Base-by-base conservation (phyloP, 2,797 vertebrate species). In the Gorsachius magnificus region DNA sequence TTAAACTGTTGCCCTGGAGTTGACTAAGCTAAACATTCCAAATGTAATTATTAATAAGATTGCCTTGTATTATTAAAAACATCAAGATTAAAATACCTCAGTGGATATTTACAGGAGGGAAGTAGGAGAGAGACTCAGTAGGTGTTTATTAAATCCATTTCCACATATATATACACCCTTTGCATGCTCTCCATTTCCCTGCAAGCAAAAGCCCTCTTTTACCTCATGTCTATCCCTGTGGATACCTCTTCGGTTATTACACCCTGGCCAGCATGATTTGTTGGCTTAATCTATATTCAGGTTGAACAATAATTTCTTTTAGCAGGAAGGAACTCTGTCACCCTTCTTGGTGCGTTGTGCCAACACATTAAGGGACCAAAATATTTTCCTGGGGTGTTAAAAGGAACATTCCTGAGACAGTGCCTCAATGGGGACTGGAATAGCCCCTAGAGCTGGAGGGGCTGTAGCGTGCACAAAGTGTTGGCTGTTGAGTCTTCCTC, bases 141-240 rank as follows among this genome's bases (percentile, higher is more conserved):
- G 91, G 87, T 96, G 94, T 93, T 96, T 92, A 94, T 93, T 93
- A 96, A 97, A 94, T 80, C 87, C 77, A 89, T 86, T 92, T 91
- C 82, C 80, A 92, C 33, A 21, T 56, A 9, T 9, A 69, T 15
- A 71, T 53, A 56, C 69, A 83, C 16, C 57, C 43, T 50, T 25
- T 11, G 3, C 0, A 0, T 36, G 41, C 33, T 81, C 87, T 87
- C 35, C 36, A 5, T 43, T 88, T 31, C 51, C 58, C 48, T 48
- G 46, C 68, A 70, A 71, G 90, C 33, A 91, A 86, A 93, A 86
- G 13, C 19, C n/a, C 22, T 43, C 43, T 75, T 91, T 80, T 41
- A 64, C 75, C 41, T 48, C 5, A 11, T 33, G 35, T 57, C 85
- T 80, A 13, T 35, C 70, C 83, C 90, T 46, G n/a, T 5, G 41